Base-by-base conservation (phyloP, 2,113 vertebrate genomes). In the Shinisaurus crocodilurus region DNA sequence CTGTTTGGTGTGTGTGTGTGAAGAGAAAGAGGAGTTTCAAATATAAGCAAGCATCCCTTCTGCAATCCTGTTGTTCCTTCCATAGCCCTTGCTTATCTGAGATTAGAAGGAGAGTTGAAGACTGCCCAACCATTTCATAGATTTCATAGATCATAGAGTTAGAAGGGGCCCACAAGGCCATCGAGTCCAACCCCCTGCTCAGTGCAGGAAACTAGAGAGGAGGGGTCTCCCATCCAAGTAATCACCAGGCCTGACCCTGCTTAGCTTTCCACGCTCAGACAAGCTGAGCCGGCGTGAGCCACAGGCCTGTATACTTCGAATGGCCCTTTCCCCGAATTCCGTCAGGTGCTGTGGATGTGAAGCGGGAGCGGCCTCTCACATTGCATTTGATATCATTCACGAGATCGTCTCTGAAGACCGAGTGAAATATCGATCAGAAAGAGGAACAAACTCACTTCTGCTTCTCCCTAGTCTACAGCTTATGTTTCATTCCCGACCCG, bases 41-140 rank as follows among this genome's bases (percentile, higher is more conserved):
- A 79, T 29, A 25, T 4, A 27, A 43, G 18, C 57, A 60, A 18
- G 10, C 12, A 18, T 1, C 1, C 57, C 57, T 60, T 60, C 15
- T 13, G 6, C 37, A 45, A 2, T 69, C 75, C 91, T 92, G 74
- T 48, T 93, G 63, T 45, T 84, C 81, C 83, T 95, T 88, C 82
- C 90, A 91, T 82, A 43, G 92, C 40, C n/a, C 45, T 90, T 87
- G 57, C 76, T 94, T 92, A 50, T 50, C 85, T 90, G 85, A 83
- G 76, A 90, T 74, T n/a, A n/a, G n/a, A 50, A 0, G 80, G 83
- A 34, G n/a, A 23, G 3, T 20, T 65, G 9, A 43, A 60, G n/a
- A 23, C 34, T n/a, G 32, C 18, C 2, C 34, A 37, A 50, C 34
- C 34, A 83, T 83, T 83, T 63, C 20, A 40, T n/a, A n/a, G n/a